A percentile compares a stretch with the other conserved stretches of the same genome.
Conservation (phyloP, 2,888 invertebrate genomes). For the Flexamia atlantica region DNA sequence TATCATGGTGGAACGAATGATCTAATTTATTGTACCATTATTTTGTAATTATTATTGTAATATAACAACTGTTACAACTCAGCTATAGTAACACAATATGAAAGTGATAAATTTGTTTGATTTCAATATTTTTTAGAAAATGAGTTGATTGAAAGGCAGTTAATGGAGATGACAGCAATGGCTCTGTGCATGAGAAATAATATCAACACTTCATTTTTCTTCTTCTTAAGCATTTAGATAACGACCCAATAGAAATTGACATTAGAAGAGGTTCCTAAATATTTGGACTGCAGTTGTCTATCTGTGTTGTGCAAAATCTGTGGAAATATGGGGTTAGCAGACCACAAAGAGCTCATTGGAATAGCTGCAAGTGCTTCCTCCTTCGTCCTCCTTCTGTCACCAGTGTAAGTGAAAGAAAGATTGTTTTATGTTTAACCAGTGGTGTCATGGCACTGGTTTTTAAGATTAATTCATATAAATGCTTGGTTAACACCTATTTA, state of each 20-base stretch:
- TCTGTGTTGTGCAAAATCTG: background rate
- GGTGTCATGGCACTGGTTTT: no score
- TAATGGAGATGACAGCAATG: no score
- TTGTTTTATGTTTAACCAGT: background rate
- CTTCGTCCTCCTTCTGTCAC: background rate
- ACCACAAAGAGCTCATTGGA: constrained; percentile 19
- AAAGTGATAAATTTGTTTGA: no score
- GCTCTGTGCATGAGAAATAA: background rate
- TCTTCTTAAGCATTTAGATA: background rate
- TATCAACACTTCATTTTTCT: background rate
- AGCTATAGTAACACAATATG: no score
- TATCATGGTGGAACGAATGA: no score
- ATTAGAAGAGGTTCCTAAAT: background rate
- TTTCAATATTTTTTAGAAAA: no score
- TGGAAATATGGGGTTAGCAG: constrained; percentile 22
- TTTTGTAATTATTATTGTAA: no score
- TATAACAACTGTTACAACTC: no score
- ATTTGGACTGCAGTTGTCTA: background rate
- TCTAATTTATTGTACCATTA: no score
- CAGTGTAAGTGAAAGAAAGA: constrained; percentile 9
- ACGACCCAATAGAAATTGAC: background rate
- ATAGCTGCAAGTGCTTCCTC: constrained; percentile 30
- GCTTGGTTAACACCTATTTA: no score
- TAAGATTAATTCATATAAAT: no score
- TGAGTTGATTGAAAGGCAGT: no score